Evolutionary conservation across 2,113 vertebrate genomes (phyloP).

Genomic region (Galeopterus variegatus): DNA sequence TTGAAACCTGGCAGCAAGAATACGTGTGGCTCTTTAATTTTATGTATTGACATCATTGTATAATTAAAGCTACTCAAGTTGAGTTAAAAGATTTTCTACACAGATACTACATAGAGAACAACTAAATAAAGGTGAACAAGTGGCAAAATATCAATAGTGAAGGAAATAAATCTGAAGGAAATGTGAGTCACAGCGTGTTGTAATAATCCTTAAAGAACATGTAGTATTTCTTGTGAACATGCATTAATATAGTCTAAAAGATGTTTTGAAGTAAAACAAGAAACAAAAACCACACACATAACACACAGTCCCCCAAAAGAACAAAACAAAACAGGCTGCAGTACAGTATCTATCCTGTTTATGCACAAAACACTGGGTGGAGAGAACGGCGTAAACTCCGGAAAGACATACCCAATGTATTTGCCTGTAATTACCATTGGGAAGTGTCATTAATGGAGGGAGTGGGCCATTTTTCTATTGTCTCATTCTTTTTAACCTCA

Average conservation of each 20-base stretch:
- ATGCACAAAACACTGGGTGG: background rate
- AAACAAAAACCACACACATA: background rate
- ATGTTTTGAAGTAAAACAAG: background rate
- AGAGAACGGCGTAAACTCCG: background rate
- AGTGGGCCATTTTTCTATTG: background rate
- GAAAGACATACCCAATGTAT: too few relatives aligned
- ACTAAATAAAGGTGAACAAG: background rate
- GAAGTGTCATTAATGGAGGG: too few relatives aligned
- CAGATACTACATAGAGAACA: background rate
- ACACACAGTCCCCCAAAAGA: too few relatives aligned
- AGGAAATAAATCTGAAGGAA: background rate
- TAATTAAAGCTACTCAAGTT: background rate
- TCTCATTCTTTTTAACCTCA: background rate
- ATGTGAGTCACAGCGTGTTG: background rate
- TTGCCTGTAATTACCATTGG: fast-evolving
- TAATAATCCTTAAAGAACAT: background rate
- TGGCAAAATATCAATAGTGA: background rate
- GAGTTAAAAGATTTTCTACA: background rate
- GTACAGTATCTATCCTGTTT: too few relatives aligned
- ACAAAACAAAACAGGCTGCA: too few relatives aligned
- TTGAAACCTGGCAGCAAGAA: background rate
- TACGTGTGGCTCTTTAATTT: background rate
- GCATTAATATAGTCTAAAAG: background rate
- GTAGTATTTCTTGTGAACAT: background rate
- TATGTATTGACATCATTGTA: background rate